These are phyloP conservation scores for Drosophila sechellia DNA, from an alignment of 1,140 invertebrate species.

Conservation along the genomic window DNA sequence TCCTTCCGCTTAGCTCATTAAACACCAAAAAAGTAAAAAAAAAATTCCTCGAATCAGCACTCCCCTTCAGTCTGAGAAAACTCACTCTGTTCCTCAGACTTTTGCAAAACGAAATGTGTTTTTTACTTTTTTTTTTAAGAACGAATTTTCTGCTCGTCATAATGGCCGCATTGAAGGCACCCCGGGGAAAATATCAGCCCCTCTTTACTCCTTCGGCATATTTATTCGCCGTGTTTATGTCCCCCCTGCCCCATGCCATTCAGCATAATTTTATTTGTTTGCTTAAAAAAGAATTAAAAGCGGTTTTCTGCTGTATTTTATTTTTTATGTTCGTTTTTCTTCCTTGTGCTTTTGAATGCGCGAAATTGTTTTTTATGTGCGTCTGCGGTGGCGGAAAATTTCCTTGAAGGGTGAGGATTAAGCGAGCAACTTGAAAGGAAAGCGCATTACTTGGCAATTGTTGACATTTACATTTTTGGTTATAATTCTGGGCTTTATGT, in stretches of 20 bases:
- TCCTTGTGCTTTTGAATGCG: constrained; percentile 40
- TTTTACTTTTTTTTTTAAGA: constrained; percentile 20
- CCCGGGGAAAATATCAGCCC: constrained; percentile 43
- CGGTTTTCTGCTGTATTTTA: constrained; percentile 55
- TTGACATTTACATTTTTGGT: constrained; percentile 71
- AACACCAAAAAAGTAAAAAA: constrained; percentile 52
- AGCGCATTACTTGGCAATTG: constrained; percentile 53
- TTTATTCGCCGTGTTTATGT: constrained; percentile 75
- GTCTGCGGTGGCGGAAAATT: constrained; percentile 50
- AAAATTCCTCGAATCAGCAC: constrained; percentile 12
- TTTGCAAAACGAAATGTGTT: constrained; percentile 68
- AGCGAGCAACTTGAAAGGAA: constrained; percentile 31
- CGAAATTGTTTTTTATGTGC: constrained; percentile 76
- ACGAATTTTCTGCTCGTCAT: constrained; percentile 61
- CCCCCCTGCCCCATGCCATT: constrained; percentile 9
- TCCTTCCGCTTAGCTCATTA: constrained; percentile 84
- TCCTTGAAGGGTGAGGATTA: constrained; percentile 1
- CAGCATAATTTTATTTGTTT: constrained; percentile 82
- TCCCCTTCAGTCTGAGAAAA: constrained; percentile 32
- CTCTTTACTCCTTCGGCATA: constrained; percentile 32
- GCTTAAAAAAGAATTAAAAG: constrained; percentile 83
- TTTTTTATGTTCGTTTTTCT: constrained; percentile 37
- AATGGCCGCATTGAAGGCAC: constrained; percentile 70
- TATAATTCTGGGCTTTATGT: constrained; percentile 46
- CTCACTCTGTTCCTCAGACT: constrained; percentile 40